Evolutionary conservation across 2,797 vertebrate genomes (phyloP).

Genomic region (Enteromius unitaeniatus): DNA sequence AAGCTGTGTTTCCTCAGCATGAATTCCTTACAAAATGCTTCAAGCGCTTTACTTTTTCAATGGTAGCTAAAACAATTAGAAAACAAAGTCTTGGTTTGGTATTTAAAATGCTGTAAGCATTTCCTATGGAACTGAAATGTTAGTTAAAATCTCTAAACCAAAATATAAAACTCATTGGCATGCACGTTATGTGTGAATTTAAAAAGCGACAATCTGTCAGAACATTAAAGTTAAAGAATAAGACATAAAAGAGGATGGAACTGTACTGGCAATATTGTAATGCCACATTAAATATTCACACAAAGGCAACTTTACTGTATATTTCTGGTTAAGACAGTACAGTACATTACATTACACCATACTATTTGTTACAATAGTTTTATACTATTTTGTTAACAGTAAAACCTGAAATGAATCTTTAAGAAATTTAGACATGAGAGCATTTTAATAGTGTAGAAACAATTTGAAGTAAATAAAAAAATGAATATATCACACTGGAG

Average conservation of each 20-base stretch:
- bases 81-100: slow-evolving; percentile 12
- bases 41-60: slow-evolving; percentile 1
- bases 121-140: neutral
- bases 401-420: neutral
- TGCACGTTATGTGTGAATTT: neutral
- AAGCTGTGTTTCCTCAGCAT: slow-evolving; percentile 57
- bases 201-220: neutral
- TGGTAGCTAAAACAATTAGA: slow-evolving; percentile 16
- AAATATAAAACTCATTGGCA: neutral
- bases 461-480: no score
- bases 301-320: neutral
- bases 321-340: neutral
- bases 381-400: neutral
- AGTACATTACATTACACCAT: neutral
- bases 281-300: neutral
- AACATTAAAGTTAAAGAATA: neutral
- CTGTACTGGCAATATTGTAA: neutral
- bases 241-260: neutral
- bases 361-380: neutral
- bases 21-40: slow-evolving; percentile 11
- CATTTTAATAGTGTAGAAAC: no score
- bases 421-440: neutral
- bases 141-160: neutral
- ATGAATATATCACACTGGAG: no score
- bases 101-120: neutral